Evolutionary conservation across 1,140 invertebrate genomes (phyloP).

Genomic region (Leptoteleia sp.): DNA sequence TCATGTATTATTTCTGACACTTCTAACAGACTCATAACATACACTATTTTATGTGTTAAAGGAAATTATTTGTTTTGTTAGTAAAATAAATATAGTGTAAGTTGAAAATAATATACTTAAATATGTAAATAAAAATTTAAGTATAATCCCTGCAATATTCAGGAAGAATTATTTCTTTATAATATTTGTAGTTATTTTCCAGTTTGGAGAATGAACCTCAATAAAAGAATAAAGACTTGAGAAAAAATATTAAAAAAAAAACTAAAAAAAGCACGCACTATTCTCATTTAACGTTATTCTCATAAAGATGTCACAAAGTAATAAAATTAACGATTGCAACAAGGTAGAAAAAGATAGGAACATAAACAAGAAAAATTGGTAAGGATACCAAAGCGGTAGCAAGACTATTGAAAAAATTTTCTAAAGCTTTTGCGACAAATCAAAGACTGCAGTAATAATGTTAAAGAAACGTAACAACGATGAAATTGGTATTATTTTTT

Average conservation of each 20-base stretch:
- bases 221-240: constrained; percentile 45
- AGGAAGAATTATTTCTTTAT: too few species aligned
- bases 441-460: constrained; percentile 43
- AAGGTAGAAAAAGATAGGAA: constrained; percentile 42
- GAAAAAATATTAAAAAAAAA: constrained; percentile 13
- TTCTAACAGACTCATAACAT: too few species aligned
- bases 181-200: too few species aligned
- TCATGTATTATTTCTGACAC: too few species aligned
- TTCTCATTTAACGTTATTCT: constrained; percentile 29
- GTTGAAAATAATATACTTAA: constrained; percentile 7
- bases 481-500: too few species aligned
- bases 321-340: constrained; percentile 40
- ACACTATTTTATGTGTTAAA: too few species aligned
- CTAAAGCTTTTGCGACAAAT: constrained; percentile 57
- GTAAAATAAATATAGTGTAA: constrained; percentile 16
- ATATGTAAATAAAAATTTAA: too few species aligned
- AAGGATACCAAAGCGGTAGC: constrained; percentile 59
- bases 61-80: constrained; percentile 18
- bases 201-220: constrained; percentile 41
- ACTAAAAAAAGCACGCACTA: constrained; percentile 33
- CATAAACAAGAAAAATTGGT: constrained; percentile 58
- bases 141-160: too few species aligned
- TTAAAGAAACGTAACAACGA: too few species aligned
- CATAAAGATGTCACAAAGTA: constrained; percentile 33
- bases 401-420: constrained; percentile 58